Evolutionary conservation across 2,797 vertebrate genomes (phyloP).

Genomic region (Hozukius guyotensis): DNA sequence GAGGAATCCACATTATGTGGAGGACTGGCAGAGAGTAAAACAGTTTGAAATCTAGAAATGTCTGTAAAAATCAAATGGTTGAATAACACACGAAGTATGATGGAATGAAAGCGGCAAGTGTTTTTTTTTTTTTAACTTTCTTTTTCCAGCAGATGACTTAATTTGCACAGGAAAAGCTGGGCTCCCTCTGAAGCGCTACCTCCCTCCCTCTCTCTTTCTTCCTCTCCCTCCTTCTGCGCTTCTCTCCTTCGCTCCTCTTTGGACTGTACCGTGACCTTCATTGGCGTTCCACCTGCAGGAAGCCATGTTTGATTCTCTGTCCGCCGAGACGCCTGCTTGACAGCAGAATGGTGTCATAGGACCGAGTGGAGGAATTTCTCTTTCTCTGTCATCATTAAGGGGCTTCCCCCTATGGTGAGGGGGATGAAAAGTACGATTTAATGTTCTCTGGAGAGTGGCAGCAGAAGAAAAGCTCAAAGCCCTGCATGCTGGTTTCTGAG

Average conservation of each 20-base stretch:
- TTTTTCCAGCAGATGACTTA: constrained; percentile 86
- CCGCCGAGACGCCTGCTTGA: constrained; percentile 84
- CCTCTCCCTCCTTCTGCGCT: constrained; percentile 39
- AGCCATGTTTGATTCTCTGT: constrained; percentile 90
- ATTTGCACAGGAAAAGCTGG: constrained; percentile 86
- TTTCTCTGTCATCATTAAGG: constrained; percentile 92
- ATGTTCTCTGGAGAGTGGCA: constrained; percentile 91
- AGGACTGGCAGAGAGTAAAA: not conserved
- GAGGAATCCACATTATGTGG: not conserved
- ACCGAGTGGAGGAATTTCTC: constrained; percentile 90
- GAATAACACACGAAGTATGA: constrained; percentile 44
- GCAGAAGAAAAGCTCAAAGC: constrained; percentile 89
- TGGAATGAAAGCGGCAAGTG: constrained; percentile 68
- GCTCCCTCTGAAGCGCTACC: constrained; percentile 76
- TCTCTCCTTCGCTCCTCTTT: constrained; percentile 69
- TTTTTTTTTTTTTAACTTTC: not conserved
- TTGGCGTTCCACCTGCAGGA: constrained; percentile 90
- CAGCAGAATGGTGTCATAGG: constrained; percentile 88
- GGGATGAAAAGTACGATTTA: constrained; percentile 93
- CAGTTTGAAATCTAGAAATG: not conserved
- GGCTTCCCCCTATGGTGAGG: constrained; percentile 88
- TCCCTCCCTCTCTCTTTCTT: constrained; percentile 50
- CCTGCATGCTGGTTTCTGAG: constrained; percentile 87
- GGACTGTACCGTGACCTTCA: constrained; percentile 86
- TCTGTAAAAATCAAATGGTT: constrained; percentile 20